These are phyloP conservation scores for Hippolais icterina DNA, from an alignment of 2,113 vertebrate genomes.

Conservation along the genomic window DNA sequence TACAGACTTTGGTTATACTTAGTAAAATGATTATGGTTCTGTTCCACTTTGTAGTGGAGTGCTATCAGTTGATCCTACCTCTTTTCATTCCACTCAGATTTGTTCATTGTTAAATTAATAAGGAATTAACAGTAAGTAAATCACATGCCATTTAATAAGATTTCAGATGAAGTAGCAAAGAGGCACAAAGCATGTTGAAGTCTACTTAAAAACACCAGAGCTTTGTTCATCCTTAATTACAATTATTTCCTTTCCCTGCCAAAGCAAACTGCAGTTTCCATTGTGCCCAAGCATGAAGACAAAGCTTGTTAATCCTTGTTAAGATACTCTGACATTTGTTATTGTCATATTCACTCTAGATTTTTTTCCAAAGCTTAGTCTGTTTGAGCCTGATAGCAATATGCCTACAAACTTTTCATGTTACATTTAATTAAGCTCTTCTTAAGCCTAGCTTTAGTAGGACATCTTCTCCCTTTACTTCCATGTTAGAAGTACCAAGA, in stretches of 20 bases:
- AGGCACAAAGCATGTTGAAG: background rate
- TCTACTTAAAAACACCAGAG: background rate
- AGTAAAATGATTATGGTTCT: background rate
- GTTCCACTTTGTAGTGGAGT: background rate
- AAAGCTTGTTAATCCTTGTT: background rate
- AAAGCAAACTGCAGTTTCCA: background rate
- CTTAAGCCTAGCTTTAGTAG: background rate
- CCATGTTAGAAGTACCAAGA: background rate
- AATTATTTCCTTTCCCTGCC: background rate
- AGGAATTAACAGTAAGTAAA: slow-evolving; percentile 7
- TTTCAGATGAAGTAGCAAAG: slow-evolving; percentile 23
- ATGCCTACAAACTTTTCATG: background rate
- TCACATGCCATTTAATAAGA: slow-evolving; percentile 19
- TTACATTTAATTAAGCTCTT: background rate
- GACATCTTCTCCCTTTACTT: background rate
- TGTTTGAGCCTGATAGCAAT: background rate
- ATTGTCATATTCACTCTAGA: background rate
- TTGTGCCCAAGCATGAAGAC: background rate
- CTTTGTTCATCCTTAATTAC: background rate
- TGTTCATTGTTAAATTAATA: slow-evolving; percentile 38
- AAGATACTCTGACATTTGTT: background rate
- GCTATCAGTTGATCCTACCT: background rate
- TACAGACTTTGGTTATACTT: background rate
- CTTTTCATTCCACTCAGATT: slow-evolving; percentile 24
- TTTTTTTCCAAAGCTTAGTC: background rate